Percentiles rank a stretch among this genome's conserved stretches.
Evolutionary conservation across 1,140 invertebrate species (phyloP).

Genomic region (Leptinotarsa undecemlineata): DNA sequence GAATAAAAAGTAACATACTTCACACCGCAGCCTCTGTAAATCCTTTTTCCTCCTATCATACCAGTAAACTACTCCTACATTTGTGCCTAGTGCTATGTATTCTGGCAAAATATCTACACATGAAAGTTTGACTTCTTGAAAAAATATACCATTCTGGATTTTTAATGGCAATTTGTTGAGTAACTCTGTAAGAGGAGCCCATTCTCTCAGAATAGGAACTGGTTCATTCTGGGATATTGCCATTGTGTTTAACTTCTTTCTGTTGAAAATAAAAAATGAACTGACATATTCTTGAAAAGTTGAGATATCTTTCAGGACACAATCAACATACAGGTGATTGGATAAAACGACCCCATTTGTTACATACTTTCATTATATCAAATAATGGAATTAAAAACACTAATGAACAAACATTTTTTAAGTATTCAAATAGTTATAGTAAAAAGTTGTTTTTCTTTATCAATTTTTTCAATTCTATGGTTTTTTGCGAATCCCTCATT

Average conservation of each 20-base stretch:
- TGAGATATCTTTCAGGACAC: too few relatives aligned
- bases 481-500: too few relatives aligned
- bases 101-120: conserved; percentile 80
- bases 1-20: conserved; percentile 62
- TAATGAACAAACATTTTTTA: too few relatives aligned
- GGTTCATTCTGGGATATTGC: conserved; percentile 25
- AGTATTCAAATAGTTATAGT: too few relatives aligned
- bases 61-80: conserved; percentile 84
- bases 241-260: conserved; percentile 20
- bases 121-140: conserved; percentile 77
- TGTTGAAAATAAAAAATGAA: background rate
- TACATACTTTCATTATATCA: too few relatives aligned
- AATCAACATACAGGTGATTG: too few relatives aligned
- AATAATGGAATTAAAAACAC: too few relatives aligned
- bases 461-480: too few relatives aligned
- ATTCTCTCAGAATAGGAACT: conserved; percentile 69
- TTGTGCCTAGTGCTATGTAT: conserved; percentile 83
- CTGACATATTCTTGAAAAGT: background rate
- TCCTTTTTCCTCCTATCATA: conserved; percentile 77
- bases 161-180: conserved; percentile 78
- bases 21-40: conserved; percentile 76
- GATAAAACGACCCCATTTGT: too few relatives aligned
- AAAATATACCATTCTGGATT: conserved; percentile 78
- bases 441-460: too few relatives aligned
- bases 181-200: conserved; percentile 77